These are phyloP conservation scores for Carapus acus DNA, from an alignment of 2,797 vertebrate genomes.

Conservation along the genomic window DNA sequence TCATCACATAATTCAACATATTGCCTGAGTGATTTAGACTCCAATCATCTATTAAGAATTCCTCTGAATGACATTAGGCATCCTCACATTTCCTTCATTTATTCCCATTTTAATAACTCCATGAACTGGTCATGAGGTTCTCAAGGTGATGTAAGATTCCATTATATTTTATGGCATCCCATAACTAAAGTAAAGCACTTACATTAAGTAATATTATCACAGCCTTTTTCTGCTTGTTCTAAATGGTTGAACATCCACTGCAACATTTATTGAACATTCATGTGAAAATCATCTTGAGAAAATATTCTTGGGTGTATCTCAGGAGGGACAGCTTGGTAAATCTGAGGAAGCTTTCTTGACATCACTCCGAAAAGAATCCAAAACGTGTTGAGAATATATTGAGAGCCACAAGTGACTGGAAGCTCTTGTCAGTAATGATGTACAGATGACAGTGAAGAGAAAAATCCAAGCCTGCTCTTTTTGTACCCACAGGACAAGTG, in stretches of 20 bases:
- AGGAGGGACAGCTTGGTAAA: neutral
- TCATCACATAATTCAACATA: neutral
- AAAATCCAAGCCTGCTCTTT: slow-evolving; percentile 5
- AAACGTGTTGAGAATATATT: no score
- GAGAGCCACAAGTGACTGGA: neutral
- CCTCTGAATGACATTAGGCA: neutral
- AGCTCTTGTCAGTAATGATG: neutral
- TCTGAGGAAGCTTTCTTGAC: neutral
- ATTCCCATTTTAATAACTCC: neutral
- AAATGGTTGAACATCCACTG: neutral
- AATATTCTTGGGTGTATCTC: neutral
- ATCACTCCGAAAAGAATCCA: no score
- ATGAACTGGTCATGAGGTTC: neutral
- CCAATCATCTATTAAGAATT: neutral
- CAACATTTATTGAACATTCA: neutral
- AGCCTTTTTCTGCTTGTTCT: neutral
- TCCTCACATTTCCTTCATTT: neutral
- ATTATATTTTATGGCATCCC: neutral
- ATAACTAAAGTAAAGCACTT: neutral
- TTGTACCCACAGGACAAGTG: slow-evolving; percentile 8
- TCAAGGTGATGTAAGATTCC: neutral
- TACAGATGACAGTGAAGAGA: slow-evolving; percentile 8
- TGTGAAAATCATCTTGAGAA: neutral
- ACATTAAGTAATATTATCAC: neutral
- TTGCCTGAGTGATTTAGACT: neutral